Evolutionary conservation across 2,888 invertebrate genomes (phyloP).

Genomic region (Dryococelus australis): DNA sequence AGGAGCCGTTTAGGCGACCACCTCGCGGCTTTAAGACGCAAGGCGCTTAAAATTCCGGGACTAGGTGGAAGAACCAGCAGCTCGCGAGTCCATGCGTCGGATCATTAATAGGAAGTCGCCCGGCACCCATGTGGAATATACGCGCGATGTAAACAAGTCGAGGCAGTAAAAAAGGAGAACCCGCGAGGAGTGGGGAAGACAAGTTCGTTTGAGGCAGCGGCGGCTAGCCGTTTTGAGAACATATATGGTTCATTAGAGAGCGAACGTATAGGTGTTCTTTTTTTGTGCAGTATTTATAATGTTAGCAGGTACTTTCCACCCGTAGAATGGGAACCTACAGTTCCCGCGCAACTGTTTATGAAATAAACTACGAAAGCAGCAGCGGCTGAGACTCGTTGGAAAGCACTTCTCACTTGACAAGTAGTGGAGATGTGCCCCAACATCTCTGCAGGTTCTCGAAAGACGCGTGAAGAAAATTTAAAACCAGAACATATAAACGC

Average conservation of each 20-base stretch:
- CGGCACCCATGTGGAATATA: not conserved
- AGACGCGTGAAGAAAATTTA: not conserved
- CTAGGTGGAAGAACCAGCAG: conserved; percentile 1
- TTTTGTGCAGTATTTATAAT: not conserved
- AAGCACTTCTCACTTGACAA: not conserved
- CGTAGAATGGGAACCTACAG: not conserved
- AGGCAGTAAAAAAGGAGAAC: not conserved
- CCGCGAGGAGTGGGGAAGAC: not conserved
- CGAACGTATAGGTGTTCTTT: not conserved
- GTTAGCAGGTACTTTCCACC: not conserved
- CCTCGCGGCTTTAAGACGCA: not conserved
- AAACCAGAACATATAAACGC: not conserved
- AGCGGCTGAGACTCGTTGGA: not conserved
- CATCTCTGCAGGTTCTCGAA: not conserved
- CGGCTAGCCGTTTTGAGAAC: not conserved
- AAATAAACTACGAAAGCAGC: not conserved
- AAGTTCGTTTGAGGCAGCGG: not conserved
- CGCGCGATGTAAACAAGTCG: not conserved
- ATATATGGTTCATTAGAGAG: conserved; percentile 4
- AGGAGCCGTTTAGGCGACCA: not conserved
- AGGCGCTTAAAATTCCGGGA: not conserved
- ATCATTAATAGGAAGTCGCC: not conserved
- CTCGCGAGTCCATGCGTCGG: not conserved
- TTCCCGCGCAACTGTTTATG: not conserved
- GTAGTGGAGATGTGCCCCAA: not conserved